Evolutionary conservation across 1,140 invertebrate species (phyloP), one percentile per base, ranked within the genome.

Genomic region (Temnothorax longispinosus): DNA sequence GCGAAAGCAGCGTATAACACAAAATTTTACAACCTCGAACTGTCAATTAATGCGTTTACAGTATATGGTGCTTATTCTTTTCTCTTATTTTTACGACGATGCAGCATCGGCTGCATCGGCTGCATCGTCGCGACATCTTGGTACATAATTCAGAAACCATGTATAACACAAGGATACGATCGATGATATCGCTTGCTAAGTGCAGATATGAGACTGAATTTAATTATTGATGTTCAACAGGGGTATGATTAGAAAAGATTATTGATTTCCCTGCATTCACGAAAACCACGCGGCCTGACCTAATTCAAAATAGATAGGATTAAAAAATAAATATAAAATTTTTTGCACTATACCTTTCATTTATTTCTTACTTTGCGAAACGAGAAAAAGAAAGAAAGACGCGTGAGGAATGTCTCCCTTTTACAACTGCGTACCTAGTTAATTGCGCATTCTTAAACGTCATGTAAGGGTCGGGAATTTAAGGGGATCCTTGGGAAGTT

Each of bases 401-500:
- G 41, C 72, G 35, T 27, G 60, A n/a, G 13, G 3, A 52, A 41
- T 41, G 75, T 44, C 18, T 69, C 44, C 10, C 21, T 84, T 74
- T 60, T 62, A 50, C 47, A 21, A 74, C 27, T 47, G 54, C 41
- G 27, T 62, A 50, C 7, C 54, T 18, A 47, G 80, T 84, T 75
- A 84, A 84, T 84, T 84, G 27, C 69, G 80, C 76, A 52, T 80
- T 75, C 85, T 47, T 78, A 65, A 71, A 90, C 32, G 56, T 78
- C 65, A 60, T 82, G 65, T 86, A 78, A 84, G 65, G 69, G 50
- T 58, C 8, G 54, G 76, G 71, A 87, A 91, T 88, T 87, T 90
- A 91, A 89, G 80, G 47, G 60, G 67, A 85, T 91, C 86, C 89
- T 89, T 89, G 88, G 88, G 89, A 94, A 94, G 93, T 94, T 94